These are phyloP conservation scores for Montipora capricornis DNA, from an alignment of 64 coral and sea anemone genomes.

Conservation along the genomic window DNA sequence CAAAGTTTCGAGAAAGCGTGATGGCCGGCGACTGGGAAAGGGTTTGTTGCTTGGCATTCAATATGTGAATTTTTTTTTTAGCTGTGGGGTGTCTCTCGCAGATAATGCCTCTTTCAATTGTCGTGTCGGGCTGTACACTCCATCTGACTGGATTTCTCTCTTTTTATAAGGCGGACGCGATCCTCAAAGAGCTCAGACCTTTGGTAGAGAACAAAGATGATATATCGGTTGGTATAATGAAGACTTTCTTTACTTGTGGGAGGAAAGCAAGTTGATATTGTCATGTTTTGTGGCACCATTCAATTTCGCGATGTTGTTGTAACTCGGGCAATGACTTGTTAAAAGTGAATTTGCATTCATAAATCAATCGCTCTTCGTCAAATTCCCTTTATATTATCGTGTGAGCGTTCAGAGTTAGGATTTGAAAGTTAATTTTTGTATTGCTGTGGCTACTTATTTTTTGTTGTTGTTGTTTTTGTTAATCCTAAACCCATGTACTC, in stretches of 20 bases:
- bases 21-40: conserved; percentile 97
- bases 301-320: conserved; percentile 21
- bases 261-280: background rate
- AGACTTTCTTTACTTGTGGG: conserved; percentile 13
- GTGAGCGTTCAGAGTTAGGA: background rate
- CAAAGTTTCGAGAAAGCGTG: conserved; percentile 96
- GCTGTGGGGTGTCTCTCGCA: conserved; percentile 41
- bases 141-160: conserved; percentile 61
- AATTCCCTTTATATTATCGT: background rate
- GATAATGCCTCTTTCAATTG: conserved; percentile 60
- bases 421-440: conserved; percentile 4
- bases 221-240: conserved; percentile 79
- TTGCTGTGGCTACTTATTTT: background rate
- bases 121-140: conserved; percentile 24
- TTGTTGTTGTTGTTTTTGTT: background rate
- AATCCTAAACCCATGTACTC: background rate
- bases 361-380: background rate
- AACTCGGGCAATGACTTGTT: background rate
- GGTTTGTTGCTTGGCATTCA: conserved; percentile 78
- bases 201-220: conserved; percentile 95
- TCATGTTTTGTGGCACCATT: background rate
- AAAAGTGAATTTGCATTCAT: background rate
- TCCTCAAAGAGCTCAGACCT: conserved; percentile 91
- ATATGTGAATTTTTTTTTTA: conserved; percentile 60
- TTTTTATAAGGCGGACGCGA: conserved; percentile 89